Percentiles rank a stretch among this genome's conserved stretches.
Conservation (phyloP, 2,888 invertebrate species). For the Melanchra persicariae region DNA sequence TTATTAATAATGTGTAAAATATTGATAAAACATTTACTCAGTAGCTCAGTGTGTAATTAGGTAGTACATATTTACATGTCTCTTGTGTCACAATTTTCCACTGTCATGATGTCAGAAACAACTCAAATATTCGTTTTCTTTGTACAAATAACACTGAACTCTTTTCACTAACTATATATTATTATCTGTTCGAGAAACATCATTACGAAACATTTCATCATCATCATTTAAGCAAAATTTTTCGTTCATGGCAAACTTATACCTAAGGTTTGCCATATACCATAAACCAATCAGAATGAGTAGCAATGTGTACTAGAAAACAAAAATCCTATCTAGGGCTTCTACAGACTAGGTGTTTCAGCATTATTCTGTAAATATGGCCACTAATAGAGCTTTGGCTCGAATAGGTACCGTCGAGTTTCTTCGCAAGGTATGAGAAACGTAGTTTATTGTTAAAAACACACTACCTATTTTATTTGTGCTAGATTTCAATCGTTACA, state of each 20-base stretch:
- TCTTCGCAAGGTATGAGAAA: slow-evolving; percentile 13
- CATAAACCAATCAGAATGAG: slow-evolving; percentile 13
- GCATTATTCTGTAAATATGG: slow-evolving; percentile 41
- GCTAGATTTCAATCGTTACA: slow-evolving; percentile 28
- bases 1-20: slow-evolving; percentile 25
- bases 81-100: slow-evolving; percentile 59
- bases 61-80: slow-evolving; percentile 41
- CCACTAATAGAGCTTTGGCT: slow-evolving; percentile 42
- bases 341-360: slow-evolving; percentile 37
- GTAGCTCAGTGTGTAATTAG: slow-evolving; percentile 27
- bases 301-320: slow-evolving; percentile 17
- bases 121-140: slow-evolving; percentile 41
- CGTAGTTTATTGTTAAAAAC: not conserved
- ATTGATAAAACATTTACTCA: slow-evolving; percentile 39
- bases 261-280: too few relatives aligned
- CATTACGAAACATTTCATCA: slow-evolving; percentile 20
- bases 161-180: slow-evolving; percentile 31
- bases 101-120: slow-evolving; percentile 43
- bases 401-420: slow-evolving; percentile 13
- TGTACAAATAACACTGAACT: slow-evolving; percentile 45
- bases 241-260: slow-evolving; percentile 1
- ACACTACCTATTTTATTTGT: slow-evolving; percentile 1
- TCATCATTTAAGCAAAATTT: not conserved
- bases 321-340: slow-evolving; percentile 26
- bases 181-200: slow-evolving; percentile 42